Percentiles rank a stretch among this genome's conserved stretches.
Conservation (phyloP, 2,113 vertebrate genomes). For the Peromyscus leucopus region DNA sequence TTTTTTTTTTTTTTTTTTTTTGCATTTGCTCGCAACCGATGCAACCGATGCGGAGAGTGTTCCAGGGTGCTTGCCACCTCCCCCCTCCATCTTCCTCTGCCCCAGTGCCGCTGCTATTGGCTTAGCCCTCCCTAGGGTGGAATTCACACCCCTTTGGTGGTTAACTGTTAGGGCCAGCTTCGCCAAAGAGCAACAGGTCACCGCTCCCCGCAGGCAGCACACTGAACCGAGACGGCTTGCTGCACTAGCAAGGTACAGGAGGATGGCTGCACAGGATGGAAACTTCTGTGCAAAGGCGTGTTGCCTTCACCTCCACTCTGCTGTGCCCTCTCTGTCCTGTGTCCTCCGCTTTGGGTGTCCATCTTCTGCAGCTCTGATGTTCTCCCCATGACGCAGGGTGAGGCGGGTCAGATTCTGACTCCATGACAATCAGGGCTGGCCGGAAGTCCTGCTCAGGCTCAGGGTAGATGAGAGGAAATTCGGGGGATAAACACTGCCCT, state of each 20-base stretch:
- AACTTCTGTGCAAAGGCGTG: neutral
- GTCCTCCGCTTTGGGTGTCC: neutral
- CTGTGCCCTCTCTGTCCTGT: neutral
- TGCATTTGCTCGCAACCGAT: neutral
- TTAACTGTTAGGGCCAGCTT: neutral
- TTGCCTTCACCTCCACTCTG: neutral
- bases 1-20: neutral
- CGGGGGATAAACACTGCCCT: rapidly evolving
- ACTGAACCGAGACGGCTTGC: neutral
- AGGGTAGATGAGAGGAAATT: neutral
- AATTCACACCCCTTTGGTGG: neutral
- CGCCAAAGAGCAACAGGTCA: neutral
- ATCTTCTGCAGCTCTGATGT: neutral
- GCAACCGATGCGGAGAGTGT: no score
- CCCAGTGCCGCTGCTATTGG: no score
- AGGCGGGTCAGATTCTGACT: neutral
- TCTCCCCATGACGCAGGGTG: neutral
- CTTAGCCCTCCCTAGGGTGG: no score
- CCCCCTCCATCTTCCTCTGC: no score
- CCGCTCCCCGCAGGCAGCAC: no score
- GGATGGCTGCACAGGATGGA: neutral
- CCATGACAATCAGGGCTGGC: neutral
- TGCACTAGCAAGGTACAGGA: neutral
- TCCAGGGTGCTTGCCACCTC: no score
- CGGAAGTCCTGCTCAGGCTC: neutral